Percentiles rank a stretch among this genome's conserved stretches.
Conservation (phyloP, 2,113 vertebrate species). For the Epinephelus moara region DNA sequence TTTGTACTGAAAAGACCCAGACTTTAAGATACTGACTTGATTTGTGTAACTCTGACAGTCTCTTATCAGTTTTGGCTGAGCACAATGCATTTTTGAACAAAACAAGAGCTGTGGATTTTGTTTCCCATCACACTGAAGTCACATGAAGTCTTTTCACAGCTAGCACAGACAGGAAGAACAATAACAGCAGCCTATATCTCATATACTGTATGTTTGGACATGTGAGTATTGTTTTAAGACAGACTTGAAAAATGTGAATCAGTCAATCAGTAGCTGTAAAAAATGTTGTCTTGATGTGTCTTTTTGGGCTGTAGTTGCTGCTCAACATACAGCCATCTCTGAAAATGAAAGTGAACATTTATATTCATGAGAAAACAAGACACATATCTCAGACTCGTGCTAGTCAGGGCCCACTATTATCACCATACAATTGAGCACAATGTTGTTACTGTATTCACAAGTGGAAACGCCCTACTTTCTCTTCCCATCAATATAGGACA, state of each 20-base stretch:
- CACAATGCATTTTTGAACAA: neutral
- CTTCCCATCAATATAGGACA: conserved; percentile 74
- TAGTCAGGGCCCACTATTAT: conserved; percentile 41
- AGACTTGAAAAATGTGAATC: neutral
- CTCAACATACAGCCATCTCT: neutral
- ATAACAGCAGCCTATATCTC: neutral
- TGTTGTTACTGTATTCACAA: conserved; percentile 73
- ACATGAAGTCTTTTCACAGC: neutral
- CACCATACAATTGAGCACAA: conserved; percentile 65
- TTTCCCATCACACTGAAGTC: neutral
- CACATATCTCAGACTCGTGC: conserved; percentile 8
- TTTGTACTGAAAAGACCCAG: neutral
- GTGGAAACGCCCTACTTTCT: conserved; percentile 76
- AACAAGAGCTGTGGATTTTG: neutral
- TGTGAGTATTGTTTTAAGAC: neutral
- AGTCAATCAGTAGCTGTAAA: neutral
- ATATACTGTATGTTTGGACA: neutral
- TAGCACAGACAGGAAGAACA: neutral
- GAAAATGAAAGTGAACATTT: conserved; percentile 21
- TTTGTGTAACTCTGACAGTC: neutral
- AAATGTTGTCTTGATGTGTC: neutral
- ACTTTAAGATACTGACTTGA: neutral
- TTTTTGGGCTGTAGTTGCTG: neutral
- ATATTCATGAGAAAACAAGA: conserved; percentile 48
- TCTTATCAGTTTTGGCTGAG: conserved; percentile 4